Evolutionary conservation across 2,797 vertebrate species (phyloP), one percentile per base, ranked within the genome.

Genomic region (Chrosomus eos): DNA sequence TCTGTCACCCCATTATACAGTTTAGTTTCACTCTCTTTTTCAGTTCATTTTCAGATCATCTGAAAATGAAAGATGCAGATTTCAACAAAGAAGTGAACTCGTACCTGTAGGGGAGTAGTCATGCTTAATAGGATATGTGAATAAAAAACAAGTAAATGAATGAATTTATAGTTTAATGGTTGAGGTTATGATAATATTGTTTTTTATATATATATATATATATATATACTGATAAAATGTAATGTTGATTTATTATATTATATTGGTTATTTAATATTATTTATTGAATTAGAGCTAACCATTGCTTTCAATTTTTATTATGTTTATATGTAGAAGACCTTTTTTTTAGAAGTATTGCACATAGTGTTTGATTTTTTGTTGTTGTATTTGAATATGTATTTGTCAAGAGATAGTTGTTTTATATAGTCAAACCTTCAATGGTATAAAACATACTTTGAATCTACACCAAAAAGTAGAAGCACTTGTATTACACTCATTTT

Each of bases 1-100:
- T 67, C 60, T 31, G 19, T 67, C 58, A 66, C 58, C 40, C 60
- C 62, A 80, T 80, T 19, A 67, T 67, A 51, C 77, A 80, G 77
- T 67, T 80, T 80, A 45, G 77, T 48, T 80, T 67, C 77, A 80
- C 77, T 80, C 62, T 80, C 76, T 79, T 79, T 80, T 80, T 80
- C 43, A 67, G 11, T 67, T 80, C 77, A 80, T 80, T 80, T 80
- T 80, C 77, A 80, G 77, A 67, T 48, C 28, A 51, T 66, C 77
- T 67, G 60, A 80, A 80, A 80, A 80, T 80, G 77, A 80, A 80
- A 80, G 62, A 33, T 66, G 60, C 60, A 16, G 43, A 67, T 23
- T 67, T 67, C 60, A 80, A 67, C 26, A 80, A 80, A 80, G 77
- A 80, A 80, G 62, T 80, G 77, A 80, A 80, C 26, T 67, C 21